Evolutionary conservation across 1,140 invertebrate genomes (phyloP).

Genomic region (Drosophila pectinifera): DNA sequence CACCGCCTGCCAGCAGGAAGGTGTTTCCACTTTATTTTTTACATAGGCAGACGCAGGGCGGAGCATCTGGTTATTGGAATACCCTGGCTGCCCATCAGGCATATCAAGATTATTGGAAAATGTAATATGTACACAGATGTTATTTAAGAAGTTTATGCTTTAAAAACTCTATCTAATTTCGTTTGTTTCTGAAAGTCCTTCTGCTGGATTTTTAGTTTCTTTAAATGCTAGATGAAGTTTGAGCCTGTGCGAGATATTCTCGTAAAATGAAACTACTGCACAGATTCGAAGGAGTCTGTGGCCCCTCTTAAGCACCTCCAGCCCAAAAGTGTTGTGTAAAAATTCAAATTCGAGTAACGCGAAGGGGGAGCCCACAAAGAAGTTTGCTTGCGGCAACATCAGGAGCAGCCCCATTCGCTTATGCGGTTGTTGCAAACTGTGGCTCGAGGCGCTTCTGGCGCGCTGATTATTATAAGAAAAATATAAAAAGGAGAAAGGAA

Average conservation of each 20-base stretch:
- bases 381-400: constrained; percentile 38
- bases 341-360: constrained; percentile 19
- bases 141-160: not conserved
- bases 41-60: not conserved
- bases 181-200: not conserved
- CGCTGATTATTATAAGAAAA: constrained; percentile 48
- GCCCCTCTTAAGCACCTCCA: constrained; percentile 5
- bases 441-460: constrained; percentile 30
- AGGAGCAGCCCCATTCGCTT: constrained; percentile 36
- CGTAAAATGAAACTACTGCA: constrained; percentile 6
- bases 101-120: no score
- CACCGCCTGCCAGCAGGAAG: not conserved
- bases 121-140: no score
- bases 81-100: not conserved
- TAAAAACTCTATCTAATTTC: no score
- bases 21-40: not conserved
- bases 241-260: not conserved
- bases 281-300: constrained; percentile 8
- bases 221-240: not conserved
- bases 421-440: constrained; percentile 47
- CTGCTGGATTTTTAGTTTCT: not conserved
- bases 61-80: not conserved
- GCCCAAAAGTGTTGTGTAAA: constrained; percentile 26
- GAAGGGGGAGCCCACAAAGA: constrained; percentile 32
- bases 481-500: not conserved